A percentile compares a stretch with the other conserved stretches of the same genome.
These are phyloP conservation scores for Polyploca ridens DNA, from an alignment of 2,888 invertebrate species.

Conservation along the genomic window DNA sequence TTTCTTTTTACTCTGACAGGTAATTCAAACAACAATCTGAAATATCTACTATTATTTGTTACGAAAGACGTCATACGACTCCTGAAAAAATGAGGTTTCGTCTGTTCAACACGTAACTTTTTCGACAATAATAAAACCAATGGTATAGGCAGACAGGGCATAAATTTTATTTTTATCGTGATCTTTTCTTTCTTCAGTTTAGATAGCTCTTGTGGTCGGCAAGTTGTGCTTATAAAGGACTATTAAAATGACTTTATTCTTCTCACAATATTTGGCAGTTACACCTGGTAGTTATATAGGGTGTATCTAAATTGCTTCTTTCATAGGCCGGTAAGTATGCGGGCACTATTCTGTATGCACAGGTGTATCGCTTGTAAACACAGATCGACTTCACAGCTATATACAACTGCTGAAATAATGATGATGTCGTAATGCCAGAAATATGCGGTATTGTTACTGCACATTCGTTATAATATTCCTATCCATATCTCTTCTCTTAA, in stretches of 20 bases:
- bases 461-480: constrained; percentile 11
- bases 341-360: constrained; percentile 26
- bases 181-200: not conserved
- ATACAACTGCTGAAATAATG: constrained; percentile 16
- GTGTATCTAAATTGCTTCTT: constrained; percentile 13
- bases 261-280: too few relatives aligned
- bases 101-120: constrained; percentile 12
- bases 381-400: constrained; percentile 7
- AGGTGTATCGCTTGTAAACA: constrained; percentile 27
- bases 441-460: constrained; percentile 38
- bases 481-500: not conserved
- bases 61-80: not conserved
- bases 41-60: constrained; percentile 10
- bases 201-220: not conserved
- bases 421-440: constrained; percentile 44
- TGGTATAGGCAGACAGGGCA: constrained; percentile 7
- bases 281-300: not conserved
- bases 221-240: not conserved
- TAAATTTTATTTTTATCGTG: constrained; percentile 7
- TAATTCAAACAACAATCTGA: not conserved
- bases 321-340: constrained; percentile 8
- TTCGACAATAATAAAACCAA: constrained; percentile 10
- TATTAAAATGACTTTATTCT: too few relatives aligned
- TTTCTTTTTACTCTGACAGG: not conserved
- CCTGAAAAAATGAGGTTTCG: constrained; percentile 5